Evolutionary conservation across 2,888 invertebrate genomes (phyloP), one percentile per base, ranked within the genome.

Genomic region (Ennomos fuscantarius): DNA sequence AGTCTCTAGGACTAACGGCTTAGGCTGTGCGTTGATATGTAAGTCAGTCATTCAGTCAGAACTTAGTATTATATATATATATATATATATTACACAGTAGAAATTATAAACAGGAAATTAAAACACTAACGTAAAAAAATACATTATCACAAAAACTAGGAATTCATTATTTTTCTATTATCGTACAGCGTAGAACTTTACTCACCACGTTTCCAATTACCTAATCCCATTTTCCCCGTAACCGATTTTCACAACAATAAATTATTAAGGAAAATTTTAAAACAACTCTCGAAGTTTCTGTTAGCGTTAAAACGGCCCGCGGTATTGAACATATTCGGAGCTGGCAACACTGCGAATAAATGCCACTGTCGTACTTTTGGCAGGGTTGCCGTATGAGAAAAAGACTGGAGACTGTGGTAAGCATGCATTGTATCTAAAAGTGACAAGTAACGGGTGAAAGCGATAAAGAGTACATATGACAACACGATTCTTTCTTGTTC

Each of bases 321-420:
- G 61, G 68, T 64, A 52, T 50, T 37, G 53, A 69, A 72, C 69
- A 68, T 53, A 66, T 74, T 70, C 72, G 8, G 46, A 10, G 45
- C 35, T 48, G 45, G 60, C 46, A 53, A 41, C 36, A 46, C 47
- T 24, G 24, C 11, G 63, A 66, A 72, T 70, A 69, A 72, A 68
- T 68, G 69, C 64, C 57, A 60, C 62, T 70, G 67, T 66, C 71
- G 67, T 55, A 48, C 73, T 77, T 73, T 81, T 80, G 82, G 78
- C 81, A 81, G 73, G 67, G 68, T 72, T 68, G 62, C 74, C 70
- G 65, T 66, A 74, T 62, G 69, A 70, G 76, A 77, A 81, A 83
- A 82, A 79, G 76, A 81, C 72, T 69, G 24, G 5, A 65, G 70
- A 72, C 74, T 75, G 76, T 63, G 71, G 69, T 70, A 64, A 66